phyloP scores from a whole-genome alignment of 2,888 invertebrate species.

The Rhamnusium bicolor region DNA sequence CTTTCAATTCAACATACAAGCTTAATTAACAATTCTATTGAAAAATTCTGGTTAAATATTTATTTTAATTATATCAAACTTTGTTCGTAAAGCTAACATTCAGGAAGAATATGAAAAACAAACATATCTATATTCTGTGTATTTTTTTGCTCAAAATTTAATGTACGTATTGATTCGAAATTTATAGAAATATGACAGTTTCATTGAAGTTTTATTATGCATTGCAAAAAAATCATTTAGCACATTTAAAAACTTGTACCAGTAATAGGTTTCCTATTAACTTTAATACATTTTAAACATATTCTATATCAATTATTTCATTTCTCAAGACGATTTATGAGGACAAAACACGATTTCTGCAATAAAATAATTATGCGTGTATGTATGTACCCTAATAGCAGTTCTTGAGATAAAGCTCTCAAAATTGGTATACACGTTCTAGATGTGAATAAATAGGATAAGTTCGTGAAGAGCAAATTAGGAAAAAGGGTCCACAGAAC shows the following conservation, averaged over 20 bases:
- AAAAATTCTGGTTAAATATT: conserved; percentile 4
- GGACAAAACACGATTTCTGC: too few relatives aligned
- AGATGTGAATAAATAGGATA: too few relatives aligned
- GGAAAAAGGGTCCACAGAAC: too few relatives aligned
- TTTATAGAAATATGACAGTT: neutral
- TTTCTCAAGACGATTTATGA: too few relatives aligned
- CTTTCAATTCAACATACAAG: neutral
- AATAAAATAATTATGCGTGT: too few relatives aligned
- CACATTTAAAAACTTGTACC: neutral
- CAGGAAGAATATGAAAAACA: neutral
- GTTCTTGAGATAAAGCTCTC: too few relatives aligned
- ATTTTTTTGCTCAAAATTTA: neutral
- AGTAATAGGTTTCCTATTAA: too few relatives aligned
- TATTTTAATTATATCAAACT: conserved; percentile 10
- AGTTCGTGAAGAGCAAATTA: too few relatives aligned
- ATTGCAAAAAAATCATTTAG: neutral
- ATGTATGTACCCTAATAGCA: too few relatives aligned
- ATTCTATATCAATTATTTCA: too few relatives aligned
- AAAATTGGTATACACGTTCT: too few relatives aligned
- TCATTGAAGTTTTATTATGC: neutral
- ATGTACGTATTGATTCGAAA: neutral
- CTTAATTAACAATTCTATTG: neutral
- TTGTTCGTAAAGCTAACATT: neutral
- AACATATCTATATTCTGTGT: neutral
- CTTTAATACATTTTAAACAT: too few relatives aligned